Conservation (phyloP, 2,888 invertebrate genomes). For the Leucoptera coffeella region DNA sequence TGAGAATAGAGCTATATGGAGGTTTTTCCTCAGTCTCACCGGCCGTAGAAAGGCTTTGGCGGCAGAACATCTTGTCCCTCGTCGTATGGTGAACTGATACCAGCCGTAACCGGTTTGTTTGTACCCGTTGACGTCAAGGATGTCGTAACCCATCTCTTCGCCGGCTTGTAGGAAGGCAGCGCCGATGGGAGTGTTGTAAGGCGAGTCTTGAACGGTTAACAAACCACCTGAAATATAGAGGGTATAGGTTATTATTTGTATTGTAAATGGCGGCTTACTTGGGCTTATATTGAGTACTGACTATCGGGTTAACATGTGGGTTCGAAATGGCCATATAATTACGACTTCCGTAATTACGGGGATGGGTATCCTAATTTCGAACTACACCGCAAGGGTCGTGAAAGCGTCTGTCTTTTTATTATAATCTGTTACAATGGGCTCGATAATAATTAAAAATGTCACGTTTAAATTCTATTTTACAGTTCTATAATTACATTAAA, state of each 20-base stretch:
- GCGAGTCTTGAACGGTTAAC: slow-evolving; percentile 69
- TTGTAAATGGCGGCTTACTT: slow-evolving; percentile 3
- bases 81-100: slow-evolving; percentile 83
- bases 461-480: too few relatives aligned
- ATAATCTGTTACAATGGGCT: too few relatives aligned
- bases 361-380: too few relatives aligned
- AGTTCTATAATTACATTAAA: too few relatives aligned
- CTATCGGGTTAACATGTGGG: too few relatives aligned
- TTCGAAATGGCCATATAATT: too few relatives aligned
- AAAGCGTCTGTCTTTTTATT: too few relatives aligned
- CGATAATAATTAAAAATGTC: too few relatives aligned
- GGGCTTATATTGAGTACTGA: too few relatives aligned
- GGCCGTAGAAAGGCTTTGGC: slow-evolving; percentile 83
- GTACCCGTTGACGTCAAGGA: slow-evolving; percentile 78
- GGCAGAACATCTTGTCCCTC: slow-evolving; percentile 76
- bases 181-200: slow-evolving; percentile 77
- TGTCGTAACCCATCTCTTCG: slow-evolving; percentile 88
- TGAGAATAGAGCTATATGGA: slow-evolving; percentile 75
- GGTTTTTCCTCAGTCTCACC: slow-evolving; percentile 66
- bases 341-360: too few relatives aligned
- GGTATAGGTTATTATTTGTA: neutral
- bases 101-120: slow-evolving; percentile 83
- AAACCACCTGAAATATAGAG: slow-evolving; percentile 58
- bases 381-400: too few relatives aligned
- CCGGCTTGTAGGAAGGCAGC: slow-evolving; percentile 82